A percentile compares a stretch with the other conserved stretches of the same genome.
These are phyloP conservation scores for Phoenicopterus ruber DNA, from an alignment of 2,113 vertebrate species.

Conservation along the genomic window DNA sequence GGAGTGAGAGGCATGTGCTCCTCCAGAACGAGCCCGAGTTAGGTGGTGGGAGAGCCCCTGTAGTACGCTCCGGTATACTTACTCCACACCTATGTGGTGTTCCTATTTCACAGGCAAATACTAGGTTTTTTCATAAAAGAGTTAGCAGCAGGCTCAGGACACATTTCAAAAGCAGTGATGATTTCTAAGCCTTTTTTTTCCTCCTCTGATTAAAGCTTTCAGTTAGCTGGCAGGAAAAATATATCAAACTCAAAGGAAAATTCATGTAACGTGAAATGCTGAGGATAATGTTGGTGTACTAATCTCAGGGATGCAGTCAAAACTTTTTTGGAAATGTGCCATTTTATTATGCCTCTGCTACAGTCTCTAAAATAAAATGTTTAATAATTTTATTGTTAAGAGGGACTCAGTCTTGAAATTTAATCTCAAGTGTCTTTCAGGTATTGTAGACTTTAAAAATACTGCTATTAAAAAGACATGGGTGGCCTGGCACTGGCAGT, in stretches of 20 bases:
- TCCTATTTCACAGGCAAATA: neutral
- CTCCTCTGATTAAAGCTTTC: neutral
- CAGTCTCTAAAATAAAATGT: slow-evolving; percentile 8
- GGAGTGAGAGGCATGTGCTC: neutral
- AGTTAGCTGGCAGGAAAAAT: neutral
- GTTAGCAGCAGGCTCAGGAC: neutral
- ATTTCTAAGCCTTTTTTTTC: neutral
- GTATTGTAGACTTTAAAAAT: slow-evolving; percentile 45
- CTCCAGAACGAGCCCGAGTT: neutral
- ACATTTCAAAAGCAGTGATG: neutral
- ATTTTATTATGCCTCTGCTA: neutral
- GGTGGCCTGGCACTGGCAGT: slow-evolving; percentile 51
- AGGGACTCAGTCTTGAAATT: slow-evolving; percentile 46
- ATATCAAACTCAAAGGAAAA: neutral
- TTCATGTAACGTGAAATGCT: neutral
- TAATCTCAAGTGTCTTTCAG: slow-evolving; percentile 50
- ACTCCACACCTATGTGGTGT: neutral
- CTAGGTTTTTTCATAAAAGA: neutral
- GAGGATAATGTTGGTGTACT: neutral
- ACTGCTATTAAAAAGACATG: slow-evolving; percentile 50
- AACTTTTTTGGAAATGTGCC: neutral
- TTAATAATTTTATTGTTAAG: slow-evolving; percentile 46
- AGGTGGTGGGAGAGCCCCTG: neutral
- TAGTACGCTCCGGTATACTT: neutral
- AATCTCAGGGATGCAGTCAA: neutral